Conservation (phyloP, 1,140 invertebrate genomes). For the Drosophila fuyamai region DNA sequence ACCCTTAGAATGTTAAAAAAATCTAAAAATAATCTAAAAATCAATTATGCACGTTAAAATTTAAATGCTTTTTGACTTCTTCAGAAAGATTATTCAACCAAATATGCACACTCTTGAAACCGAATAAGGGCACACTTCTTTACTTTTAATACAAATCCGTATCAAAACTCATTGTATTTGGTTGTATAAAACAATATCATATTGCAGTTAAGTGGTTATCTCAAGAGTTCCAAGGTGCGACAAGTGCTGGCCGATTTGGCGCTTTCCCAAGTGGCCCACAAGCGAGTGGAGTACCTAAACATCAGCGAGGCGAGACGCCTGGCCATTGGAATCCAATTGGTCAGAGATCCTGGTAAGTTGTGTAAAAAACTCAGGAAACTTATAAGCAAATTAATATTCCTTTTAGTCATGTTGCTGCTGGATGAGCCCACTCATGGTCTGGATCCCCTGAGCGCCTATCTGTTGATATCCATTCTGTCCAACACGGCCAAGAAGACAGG, state of each 20-base stretch:
- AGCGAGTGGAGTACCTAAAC: conserved; percentile 91
- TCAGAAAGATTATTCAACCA: not conserved
- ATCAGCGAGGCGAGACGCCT: conserved; percentile 93
- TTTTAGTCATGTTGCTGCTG: conserved; percentile 90
- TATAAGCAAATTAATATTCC: too few relatives aligned
- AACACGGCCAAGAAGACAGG: conserved; percentile 96
- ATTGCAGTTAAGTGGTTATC: conserved; percentile 88
- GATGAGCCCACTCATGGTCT: conserved; percentile 96
- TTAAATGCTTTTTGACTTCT: not conserved
- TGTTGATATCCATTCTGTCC: conserved; percentile 95
- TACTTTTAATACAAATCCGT: not conserved
- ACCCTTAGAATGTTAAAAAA: too few relatives aligned
- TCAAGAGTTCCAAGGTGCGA: conserved; percentile 90
- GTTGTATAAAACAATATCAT: not conserved
- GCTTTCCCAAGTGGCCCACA: conserved; percentile 92
- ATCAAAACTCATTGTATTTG: not conserved
- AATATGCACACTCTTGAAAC: not conserved
- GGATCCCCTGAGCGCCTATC: conserved; percentile 95
- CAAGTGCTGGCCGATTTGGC: conserved; percentile 96
- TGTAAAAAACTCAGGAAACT: conserved; percentile 49
- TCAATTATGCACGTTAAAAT: not conserved
- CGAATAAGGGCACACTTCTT: not conserved
- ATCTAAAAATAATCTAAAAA: too few relatives aligned
- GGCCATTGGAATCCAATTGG: conserved; percentile 94
- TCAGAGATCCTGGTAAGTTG: conserved; percentile 90